Percentiles rank a stretch among this genome's conserved stretches.
Conservation (phyloP, 1,140 invertebrate species). For the Elysia chlorotica region DNA sequence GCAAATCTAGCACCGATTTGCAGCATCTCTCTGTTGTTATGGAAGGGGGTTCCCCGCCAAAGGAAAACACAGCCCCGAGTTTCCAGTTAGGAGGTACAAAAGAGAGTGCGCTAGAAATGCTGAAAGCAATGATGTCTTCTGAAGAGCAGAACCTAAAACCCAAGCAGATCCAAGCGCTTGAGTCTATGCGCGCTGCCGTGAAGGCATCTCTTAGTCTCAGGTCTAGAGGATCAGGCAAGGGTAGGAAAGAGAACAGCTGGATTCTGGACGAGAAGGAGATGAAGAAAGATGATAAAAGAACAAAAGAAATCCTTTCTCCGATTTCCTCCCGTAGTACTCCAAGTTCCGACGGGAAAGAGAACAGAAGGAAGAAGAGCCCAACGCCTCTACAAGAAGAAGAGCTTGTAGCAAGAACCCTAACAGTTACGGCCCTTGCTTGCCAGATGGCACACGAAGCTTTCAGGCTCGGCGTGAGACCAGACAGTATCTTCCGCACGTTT, state of each 20-base stretch:
- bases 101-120: slow-evolving; percentile 29
- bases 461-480: slow-evolving; percentile 41
- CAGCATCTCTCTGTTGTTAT: slow-evolving; percentile 13
- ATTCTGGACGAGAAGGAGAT: slow-evolving; percentile 21
- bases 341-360: too few relatives aligned
- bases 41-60: too few relatives aligned
- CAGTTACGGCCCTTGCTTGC: slow-evolving; percentile 43
- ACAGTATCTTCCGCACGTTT: slow-evolving; percentile 42
- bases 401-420: slow-evolving; percentile 35
- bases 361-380: too few relatives aligned
- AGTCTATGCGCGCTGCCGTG: slow-evolving; percentile 33
- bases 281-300: too few relatives aligned
- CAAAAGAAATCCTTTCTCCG: too few relatives aligned
- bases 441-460: slow-evolving; percentile 44
- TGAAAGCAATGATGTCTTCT: slow-evolving; percentile 35
- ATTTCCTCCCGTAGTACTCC: too few relatives aligned
- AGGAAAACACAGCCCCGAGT: too few relatives aligned
- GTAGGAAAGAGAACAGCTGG: too few relatives aligned
- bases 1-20: not conserved
- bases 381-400: slow-evolving; percentile 34
- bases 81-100: not conserved
- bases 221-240: too few relatives aligned
- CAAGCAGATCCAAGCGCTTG: slow-evolving; percentile 36
- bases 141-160: slow-evolving; percentile 32
- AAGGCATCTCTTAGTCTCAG: too few relatives aligned